phyloP scores from a whole-genome alignment of 2,888 invertebrate species.

The Drosophila nr. medialis region DNA sequence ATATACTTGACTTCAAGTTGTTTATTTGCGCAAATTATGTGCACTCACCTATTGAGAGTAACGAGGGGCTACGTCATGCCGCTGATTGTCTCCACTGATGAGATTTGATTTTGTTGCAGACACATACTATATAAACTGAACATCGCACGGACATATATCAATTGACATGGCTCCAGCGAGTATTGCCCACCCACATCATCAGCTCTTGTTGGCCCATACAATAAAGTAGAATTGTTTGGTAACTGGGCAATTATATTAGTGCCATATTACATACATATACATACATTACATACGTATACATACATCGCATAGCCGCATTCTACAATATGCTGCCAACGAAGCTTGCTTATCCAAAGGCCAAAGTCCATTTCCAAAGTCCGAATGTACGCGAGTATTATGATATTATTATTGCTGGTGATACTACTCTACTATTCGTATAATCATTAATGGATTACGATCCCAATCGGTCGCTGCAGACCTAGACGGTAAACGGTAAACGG shows the following conservation, averaged over 20 bases:
- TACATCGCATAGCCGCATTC: neutral
- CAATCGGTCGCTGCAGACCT: conserved; percentile 51
- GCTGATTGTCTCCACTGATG: conserved; percentile 24
- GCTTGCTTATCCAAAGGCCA: conserved; percentile 30
- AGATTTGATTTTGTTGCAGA: conserved; percentile 18
- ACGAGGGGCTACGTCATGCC: conserved; percentile 1
- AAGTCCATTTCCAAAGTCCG: conserved; percentile 39
- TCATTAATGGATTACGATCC: conserved; percentile 73
- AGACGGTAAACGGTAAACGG: conserved; percentile 57
- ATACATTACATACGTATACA: neutral
- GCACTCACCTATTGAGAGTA: conserved; percentile 17
- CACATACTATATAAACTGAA: neutral
- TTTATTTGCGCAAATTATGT: conserved; percentile 67
- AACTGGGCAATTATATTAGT: conserved; percentile 17
- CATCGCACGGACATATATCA: neutral
- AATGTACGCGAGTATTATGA: conserved; percentile 20
- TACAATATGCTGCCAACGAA: conserved; percentile 9
- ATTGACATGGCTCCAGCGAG: neutral
- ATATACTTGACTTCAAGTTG: conserved; percentile 78
- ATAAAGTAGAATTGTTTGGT: conserved; percentile 38
- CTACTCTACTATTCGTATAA: conserved; percentile 37
- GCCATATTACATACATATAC: conserved; percentile 2
- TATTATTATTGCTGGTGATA: conserved; percentile 30
- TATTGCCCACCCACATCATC: conserved; percentile 17
- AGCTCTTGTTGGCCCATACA: conserved; percentile 19